phyloP scores from a whole-genome alignment of 2,888 invertebrate genomes.

The Metopia argyrocephala region DNA sequence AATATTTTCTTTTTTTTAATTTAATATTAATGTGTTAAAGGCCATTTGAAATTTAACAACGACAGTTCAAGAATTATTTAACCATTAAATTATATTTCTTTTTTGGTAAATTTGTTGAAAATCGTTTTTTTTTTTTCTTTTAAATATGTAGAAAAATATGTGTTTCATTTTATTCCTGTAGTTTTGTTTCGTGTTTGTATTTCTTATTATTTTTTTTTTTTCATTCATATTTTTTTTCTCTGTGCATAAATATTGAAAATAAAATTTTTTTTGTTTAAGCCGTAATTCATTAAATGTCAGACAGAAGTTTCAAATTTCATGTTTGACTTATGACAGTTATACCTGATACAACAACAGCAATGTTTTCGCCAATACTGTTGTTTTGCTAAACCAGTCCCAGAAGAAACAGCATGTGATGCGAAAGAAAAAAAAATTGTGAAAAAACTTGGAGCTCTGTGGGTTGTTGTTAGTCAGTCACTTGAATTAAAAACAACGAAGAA shows the following conservation, averaged over 20 bases:
- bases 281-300: conserved; percentile 64
- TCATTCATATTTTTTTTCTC: conserved; percentile 19
- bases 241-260: neutral
- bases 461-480: conserved; percentile 25
- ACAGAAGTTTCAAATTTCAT: conserved; percentile 66
- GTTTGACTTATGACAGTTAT: conserved; percentile 67
- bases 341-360: conserved; percentile 52
- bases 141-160: too few relatives aligned
- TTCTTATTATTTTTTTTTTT: conserved; percentile 27
- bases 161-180: conserved; percentile 3
- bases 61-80: conserved; percentile 18
- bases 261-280: conserved; percentile 41
- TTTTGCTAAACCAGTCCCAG: neutral
- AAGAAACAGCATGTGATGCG: conserved; percentile 36
- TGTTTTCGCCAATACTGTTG: conserved; percentile 1
- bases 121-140: too few relatives aligned
- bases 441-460: conserved; percentile 37
- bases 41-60: conserved; percentile 37
- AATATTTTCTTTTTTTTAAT: conserved; percentile 29
- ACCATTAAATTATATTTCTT: conserved; percentile 15
- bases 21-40: conserved; percentile 46
- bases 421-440: neutral
- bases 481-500: conserved; percentile 9
- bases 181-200: conserved; percentile 18
- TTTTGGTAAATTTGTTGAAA: too few relatives aligned